Evolutionary conservation across 1,140 invertebrate species (phyloP).

Genomic region (Riptortus pedestris): DNA sequence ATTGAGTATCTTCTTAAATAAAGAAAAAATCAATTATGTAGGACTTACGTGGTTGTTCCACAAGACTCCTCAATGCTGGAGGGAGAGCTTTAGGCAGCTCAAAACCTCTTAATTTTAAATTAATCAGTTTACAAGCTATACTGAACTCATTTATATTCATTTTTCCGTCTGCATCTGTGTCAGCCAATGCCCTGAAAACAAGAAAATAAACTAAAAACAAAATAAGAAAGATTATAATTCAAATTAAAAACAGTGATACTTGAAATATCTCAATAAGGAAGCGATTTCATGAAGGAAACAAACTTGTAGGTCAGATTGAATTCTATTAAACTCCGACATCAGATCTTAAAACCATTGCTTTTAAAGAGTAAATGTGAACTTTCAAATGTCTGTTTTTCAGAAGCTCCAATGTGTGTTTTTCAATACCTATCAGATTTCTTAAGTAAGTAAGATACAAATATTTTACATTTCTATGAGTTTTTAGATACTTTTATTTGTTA

Average conservation of each 20-base stretch:
- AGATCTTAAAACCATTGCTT: no score
- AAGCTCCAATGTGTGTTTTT: no score
- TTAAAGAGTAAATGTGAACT: no score
- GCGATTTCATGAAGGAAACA: background rate
- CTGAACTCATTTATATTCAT: slow-evolving; percentile 95
- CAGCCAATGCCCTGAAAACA: slow-evolving; percentile 69
- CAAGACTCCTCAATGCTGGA: slow-evolving; percentile 24
- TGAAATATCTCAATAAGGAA: background rate
- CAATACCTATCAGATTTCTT: background rate
- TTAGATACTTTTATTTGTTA: no score
- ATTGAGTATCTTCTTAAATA: no score
- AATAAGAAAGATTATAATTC: background rate
- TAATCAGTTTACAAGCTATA: slow-evolving; percentile 94
- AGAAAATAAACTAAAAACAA: slow-evolving; percentile 22
- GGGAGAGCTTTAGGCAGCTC: slow-evolving; percentile 81
- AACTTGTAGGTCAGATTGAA: no score
- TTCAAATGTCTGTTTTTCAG: no score
- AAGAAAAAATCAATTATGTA: no score
- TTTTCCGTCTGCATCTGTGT: slow-evolving; percentile 92
- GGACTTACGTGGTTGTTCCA: slow-evolving; percentile 21
- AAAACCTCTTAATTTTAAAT: slow-evolving; percentile 80
- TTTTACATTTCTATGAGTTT: no score
- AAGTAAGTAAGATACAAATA: no score
- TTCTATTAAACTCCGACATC: no score
- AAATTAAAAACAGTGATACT: no score